Base-by-base conservation (phyloP, 1,140 invertebrate species). In the Drosophila mauritiana region DNA sequence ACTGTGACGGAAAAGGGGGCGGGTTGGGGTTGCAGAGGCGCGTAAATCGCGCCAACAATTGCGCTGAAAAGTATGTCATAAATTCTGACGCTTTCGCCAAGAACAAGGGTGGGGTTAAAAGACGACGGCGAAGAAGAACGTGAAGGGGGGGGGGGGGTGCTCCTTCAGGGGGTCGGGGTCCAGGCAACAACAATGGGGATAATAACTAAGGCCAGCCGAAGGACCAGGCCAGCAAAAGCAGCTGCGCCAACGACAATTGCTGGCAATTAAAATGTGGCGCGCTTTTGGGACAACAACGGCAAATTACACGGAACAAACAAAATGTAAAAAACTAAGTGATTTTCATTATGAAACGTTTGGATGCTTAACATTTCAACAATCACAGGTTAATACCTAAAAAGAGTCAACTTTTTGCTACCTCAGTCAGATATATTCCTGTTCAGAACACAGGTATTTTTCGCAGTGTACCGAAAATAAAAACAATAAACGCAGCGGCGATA, bases 231-330 rank as follows among this genome's bases (percentile, higher is more conserved):
- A 39, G 48, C 46, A 49, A 58, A 74, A 86, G 76, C 83, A 88
- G 83, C 83, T 89, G 84, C 79, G 78, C 67, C 73, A 52, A 57
- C 55, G 51, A 53, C 89, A 91, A 91, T 91, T 91, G 89, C 73
- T 91, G 89, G 89, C 89, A 91, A 91, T 91, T 91, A 91, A 91
- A 91, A 91, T 91, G 80, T 90, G 85, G 78, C 85, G 84, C 80
- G 81, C 61, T 89, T 89, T 52, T 36, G 49, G 10, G 72, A 72
- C 76, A 61, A 54, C 54, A 75, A 54, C 57, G 77, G 65, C 43
- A 48, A 68, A 51, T 37, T 68, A 49, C 59, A 83, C 45, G 17
- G 52, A 51, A 27, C 43, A 11, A 37, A 46, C 48, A 45, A 45
- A 12, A 4, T 0, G 2, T 17, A 11, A 3, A 10, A 4, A 8